phyloP scores from a whole-genome alignment of 2,113 vertebrate genomes.

The Eubucco bourcierii region DNA sequence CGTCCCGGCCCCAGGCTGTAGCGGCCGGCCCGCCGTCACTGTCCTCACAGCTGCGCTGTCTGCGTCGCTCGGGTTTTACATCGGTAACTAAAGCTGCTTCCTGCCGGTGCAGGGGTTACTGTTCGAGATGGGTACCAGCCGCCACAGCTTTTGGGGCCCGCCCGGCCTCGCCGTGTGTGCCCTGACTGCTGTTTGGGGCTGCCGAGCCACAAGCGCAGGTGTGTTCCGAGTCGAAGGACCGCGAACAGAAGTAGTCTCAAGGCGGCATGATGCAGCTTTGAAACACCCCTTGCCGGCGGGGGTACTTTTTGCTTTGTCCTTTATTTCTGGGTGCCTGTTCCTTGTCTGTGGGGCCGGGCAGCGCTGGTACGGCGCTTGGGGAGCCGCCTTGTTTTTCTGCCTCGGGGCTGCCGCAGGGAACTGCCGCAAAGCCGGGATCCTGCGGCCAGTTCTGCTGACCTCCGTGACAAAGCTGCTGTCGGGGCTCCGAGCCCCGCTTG shows the following conservation, averaged over 20 bases:
- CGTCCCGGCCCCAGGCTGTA: neutral
- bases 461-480: rapidly evolving
- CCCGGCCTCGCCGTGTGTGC: neutral
- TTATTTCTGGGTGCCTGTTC: rapidly evolving
- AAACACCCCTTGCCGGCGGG: rapidly evolving
- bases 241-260: neutral
- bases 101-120: neutral
- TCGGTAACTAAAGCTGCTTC: neutral
- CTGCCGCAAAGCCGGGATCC: neutral
- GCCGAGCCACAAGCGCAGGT: neutral
- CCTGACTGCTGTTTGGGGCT: neutral
- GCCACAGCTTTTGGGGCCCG: neutral
- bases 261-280: rapidly evolving
- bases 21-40: neutral
- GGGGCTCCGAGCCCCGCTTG: neutral
- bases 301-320: rapidly evolving
- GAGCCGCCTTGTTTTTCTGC: rapidly evolving
- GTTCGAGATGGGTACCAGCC: neutral
- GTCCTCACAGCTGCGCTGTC: neutral
- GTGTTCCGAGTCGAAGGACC: neutral
- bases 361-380: rapidly evolving
- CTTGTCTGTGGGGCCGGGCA: rapidly evolving
- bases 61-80: neutral
- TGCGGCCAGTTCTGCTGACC: rapidly evolving
- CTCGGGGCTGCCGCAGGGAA: neutral